These are phyloP conservation scores for Himalopsyche tibetana DNA, from an alignment of 2,888 invertebrate species.

Conservation along the genomic window DNA sequence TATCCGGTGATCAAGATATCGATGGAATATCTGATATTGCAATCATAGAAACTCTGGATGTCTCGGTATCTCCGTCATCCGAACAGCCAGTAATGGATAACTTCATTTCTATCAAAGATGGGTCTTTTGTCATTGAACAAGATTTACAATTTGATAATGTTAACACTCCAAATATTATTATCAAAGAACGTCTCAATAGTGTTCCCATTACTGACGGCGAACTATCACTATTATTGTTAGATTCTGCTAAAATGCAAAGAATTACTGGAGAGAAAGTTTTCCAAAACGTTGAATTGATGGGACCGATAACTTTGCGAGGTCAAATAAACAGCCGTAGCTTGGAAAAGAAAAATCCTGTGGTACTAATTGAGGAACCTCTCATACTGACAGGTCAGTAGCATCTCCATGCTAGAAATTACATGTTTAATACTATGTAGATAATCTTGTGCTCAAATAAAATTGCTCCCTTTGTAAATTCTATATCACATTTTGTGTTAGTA, in stretches of 20 bases:
- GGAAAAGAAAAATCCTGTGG: constrained; percentile 72
- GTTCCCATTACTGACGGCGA: constrained; percentile 72
- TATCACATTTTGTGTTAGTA: too few relatives aligned
- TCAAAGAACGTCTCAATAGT: constrained; percentile 73
- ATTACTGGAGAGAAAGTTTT: constrained; percentile 73
- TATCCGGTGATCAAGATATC: constrained; percentile 74
- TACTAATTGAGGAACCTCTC: constrained; percentile 71
- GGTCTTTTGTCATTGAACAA: constrained; percentile 71
- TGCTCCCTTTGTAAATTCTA: too few relatives aligned
- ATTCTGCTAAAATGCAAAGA: constrained; percentile 71
- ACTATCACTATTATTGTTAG: constrained; percentile 72
- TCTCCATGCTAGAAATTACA: too few relatives aligned
- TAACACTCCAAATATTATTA: constrained; percentile 70
- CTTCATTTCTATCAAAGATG: constrained; percentile 71
- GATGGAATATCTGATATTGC: constrained; percentile 63
- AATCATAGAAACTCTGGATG: constrained; percentile 49
- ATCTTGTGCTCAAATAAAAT: too few relatives aligned
- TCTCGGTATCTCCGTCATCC: constrained; percentile 22
- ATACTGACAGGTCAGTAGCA: constrained; percentile 69
- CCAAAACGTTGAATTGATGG: constrained; percentile 71
- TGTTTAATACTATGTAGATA: too few relatives aligned
- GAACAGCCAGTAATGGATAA: constrained; percentile 67
- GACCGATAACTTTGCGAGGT: constrained; percentile 73
- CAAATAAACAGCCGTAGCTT: constrained; percentile 72
- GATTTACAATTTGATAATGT: constrained; percentile 73